Evolutionary conservation across 2,797 vertebrate species (phyloP).

Genomic region (Odontamblyopus rebecca): DNA sequence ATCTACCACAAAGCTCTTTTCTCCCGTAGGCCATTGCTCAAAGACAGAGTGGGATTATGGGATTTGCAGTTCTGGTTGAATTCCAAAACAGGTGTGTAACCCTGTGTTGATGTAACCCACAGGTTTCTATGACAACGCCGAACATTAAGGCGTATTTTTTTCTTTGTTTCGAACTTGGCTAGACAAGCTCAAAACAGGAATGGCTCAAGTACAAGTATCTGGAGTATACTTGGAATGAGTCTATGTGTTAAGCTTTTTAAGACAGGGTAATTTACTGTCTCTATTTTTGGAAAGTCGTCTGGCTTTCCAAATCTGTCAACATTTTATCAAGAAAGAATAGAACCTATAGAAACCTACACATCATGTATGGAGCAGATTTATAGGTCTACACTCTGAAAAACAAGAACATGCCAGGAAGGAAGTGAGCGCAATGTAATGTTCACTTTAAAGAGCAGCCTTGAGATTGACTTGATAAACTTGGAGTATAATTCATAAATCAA

Average conservation of each 20-base stretch:
- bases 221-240: constrained; percentile 32
- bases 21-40: constrained; percentile 55
- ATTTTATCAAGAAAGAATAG: constrained; percentile 4
- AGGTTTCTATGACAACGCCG: constrained; percentile 55
- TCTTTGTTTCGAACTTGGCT: constrained; percentile 22
- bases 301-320: constrained; percentile 21
- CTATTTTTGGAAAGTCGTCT: constrained; percentile 36
- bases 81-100: constrained; percentile 70
- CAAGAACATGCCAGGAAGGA: constrained; percentile 21
- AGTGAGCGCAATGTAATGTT: constrained; percentile 24
- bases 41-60: constrained; percentile 66
- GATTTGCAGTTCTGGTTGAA: constrained; percentile 67
- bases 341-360: constrained; percentile 27
- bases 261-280: neutral
- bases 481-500: constrained; percentile 22
- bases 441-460: constrained; percentile 35
- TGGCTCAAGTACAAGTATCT: constrained; percentile 39
- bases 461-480: constrained; percentile 30
- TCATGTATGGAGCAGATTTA: constrained; percentile 16
- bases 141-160: constrained; percentile 34
- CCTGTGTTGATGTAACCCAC: constrained; percentile 47
- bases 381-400: constrained; percentile 18
- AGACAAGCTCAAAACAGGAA: constrained; percentile 50
- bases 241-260: constrained; percentile 32
- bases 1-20: constrained; percentile 53